Evolutionary conservation across 2,888 invertebrate species (phyloP), one percentile per base, ranked within the genome.

Genomic region (Eristalinus sepulchralis): DNA sequence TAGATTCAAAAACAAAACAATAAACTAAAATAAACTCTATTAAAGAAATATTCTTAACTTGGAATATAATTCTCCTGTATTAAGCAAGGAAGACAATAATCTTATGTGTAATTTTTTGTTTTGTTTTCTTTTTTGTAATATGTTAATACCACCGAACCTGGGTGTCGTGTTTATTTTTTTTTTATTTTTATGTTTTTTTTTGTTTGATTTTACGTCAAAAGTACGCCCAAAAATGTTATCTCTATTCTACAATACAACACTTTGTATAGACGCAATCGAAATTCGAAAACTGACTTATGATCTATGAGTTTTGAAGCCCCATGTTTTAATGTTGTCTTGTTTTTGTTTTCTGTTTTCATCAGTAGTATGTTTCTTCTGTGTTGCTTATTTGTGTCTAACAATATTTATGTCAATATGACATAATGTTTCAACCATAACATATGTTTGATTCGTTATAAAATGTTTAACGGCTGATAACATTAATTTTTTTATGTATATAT

Each of bases 61-160:
- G 86, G 83, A 86, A 86, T 86, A 86, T 86, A 83, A 75, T 36
- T 83, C 82, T 86, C 86, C 86, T 86, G 86, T 86, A 86, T 79
- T 86, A 86, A 86, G 86, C 86, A 86, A 82, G 86, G 86, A 86
- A 86, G 86, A 86, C 86, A 86, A 86, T 83, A 86, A 86, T 86
- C 86, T 86, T 86, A 86, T 79, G 47, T 47, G 47, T 47, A 17
- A 67, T 75, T 78, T 36, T n/a, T n/a, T n/a, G n/a, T n/a, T n/a
- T 60, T 47, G 73, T 36, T 27, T 27, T 27, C 2, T 27, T 27
- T 60, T 34, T 34, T 83, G 78, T 70, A 72, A 85, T 79, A 83
- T 78, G 47, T 79, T 73, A 80, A 72, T 83, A 86, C 86, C 83
- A 86, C 86, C 83, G 83, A 83, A 86, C 75, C 86, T 83, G 75